phyloP scores from a whole-genome alignment of 35 echinoderm and acorn worm species.

The Ophioderma brevispina region DNA sequence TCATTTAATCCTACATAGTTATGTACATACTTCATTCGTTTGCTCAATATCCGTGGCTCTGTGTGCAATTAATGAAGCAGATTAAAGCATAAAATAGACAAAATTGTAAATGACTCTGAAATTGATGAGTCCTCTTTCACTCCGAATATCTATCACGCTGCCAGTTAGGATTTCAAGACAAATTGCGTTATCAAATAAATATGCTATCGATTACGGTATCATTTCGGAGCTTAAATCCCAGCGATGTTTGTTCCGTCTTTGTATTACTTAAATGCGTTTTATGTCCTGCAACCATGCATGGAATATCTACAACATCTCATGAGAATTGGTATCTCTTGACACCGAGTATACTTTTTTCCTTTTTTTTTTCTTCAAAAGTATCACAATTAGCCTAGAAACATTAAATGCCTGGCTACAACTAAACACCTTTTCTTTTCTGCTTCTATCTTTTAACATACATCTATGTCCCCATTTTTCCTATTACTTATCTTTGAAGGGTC shows the following conservation, averaged over 20 bases:
- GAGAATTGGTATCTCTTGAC: background rate
- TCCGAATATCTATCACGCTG: background rate
- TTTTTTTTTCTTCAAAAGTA: background rate
- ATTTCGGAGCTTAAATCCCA: background rate
- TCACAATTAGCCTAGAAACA: slow-evolving; percentile 5
- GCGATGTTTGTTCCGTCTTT: slow-evolving; percentile 4
- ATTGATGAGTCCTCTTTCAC: background rate
- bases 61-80: background rate
- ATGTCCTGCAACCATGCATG: background rate
- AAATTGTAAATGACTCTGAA: background rate
- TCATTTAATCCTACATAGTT: too few species aligned
- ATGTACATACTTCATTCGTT: too few species aligned
- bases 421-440: too few species aligned
- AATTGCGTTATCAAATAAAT: slow-evolving; percentile 16
- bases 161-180: background rate
- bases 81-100: background rate
- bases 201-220: background rate
- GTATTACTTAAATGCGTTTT: slow-evolving; percentile 6
- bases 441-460: too few species aligned
- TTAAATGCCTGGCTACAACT: background rate
- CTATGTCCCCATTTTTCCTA: too few species aligned
- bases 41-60: background rate
- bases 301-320: background rate
- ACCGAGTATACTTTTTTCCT: background rate
- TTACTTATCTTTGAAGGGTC: too few species aligned